phyloP scores from a whole-genome alignment of 2,888 invertebrate species.

The Philonicus albiceps region DNA sequence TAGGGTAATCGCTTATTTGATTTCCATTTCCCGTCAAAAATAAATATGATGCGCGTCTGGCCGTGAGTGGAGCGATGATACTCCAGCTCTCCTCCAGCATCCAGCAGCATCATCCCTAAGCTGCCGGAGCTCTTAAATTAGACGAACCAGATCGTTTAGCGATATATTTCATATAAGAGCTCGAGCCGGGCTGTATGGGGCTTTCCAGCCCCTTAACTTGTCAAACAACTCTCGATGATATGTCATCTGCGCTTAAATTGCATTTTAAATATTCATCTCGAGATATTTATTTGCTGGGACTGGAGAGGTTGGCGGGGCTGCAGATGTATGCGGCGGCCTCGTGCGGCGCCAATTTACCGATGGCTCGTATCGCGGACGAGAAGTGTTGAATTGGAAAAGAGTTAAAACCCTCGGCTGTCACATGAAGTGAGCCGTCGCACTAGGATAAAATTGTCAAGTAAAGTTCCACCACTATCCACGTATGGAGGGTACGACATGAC shows the following conservation, averaged over 20 bases:
- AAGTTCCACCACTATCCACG: not conserved
- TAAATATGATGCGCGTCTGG: not conserved
- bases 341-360: not conserved
- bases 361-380: not conserved
- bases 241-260: conserved; percentile 40
- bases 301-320: not conserved
- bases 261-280: conserved; percentile 44
- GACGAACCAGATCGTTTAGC: conserved; percentile 4
- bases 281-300: conserved; percentile 31
- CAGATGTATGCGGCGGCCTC: not conserved
- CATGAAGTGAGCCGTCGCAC: conserved; percentile 19
- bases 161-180: not conserved
- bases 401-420: conserved; percentile 12
- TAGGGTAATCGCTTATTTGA: conserved; percentile 5
- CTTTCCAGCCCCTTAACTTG: not conserved
- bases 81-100: not conserved
- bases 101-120: not conserved
- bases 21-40: conserved; percentile 6
- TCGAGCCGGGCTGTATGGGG: not conserved
- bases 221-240: conserved; percentile 26
- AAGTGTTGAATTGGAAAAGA: conserved; percentile 30
- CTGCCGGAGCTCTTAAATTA: not conserved
- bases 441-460: conserved; percentile 41
- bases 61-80: not conserved
- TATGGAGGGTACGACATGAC: conserved; percentile 11